These are phyloP conservation scores for Euphonia xanthogaster DNA, from an alignment of 2,797 vertebrate genomes.

Conservation along the genomic window DNA sequence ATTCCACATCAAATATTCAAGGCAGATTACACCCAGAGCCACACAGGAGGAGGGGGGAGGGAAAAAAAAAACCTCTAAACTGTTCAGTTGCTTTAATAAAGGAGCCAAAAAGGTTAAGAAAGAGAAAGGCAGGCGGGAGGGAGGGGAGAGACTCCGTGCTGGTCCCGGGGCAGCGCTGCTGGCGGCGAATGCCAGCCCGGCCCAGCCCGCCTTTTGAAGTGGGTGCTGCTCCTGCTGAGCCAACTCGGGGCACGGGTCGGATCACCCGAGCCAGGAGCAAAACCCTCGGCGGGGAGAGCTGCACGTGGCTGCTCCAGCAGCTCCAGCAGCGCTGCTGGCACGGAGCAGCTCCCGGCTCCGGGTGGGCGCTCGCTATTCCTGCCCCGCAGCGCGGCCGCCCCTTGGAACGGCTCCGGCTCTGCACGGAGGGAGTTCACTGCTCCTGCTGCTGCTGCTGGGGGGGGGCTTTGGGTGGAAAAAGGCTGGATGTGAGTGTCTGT, in stretches of 20 bases:
- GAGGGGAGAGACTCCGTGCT: background rate
- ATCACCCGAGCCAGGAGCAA: background rate
- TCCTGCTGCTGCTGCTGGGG: background rate
- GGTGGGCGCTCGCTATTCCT: background rate
- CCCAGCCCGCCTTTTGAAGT: background rate
- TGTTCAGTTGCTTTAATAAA: constrained; percentile 35
- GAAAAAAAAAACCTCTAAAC: background rate
- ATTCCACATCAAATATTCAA: constrained; percentile 46
- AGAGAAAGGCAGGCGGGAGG: background rate
- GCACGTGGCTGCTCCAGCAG: background rate
- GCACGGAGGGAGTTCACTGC: rapidly evolving
- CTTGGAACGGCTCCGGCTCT: background rate
- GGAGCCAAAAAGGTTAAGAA: background rate
- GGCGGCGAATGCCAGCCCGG: background rate
- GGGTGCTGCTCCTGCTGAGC: background rate
- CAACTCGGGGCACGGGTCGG: background rate
- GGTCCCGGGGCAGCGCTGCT: background rate
- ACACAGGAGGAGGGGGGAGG: background rate
- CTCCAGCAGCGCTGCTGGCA: background rate
- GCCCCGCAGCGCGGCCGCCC: background rate
- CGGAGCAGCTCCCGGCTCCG: background rate
- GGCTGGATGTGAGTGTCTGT: background rate
- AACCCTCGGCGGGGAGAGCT: rapidly evolving
- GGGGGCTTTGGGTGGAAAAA: background rate
- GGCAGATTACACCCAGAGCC: constrained; percentile 25